Evolutionary conservation across 2,888 invertebrate genomes (phyloP).

Genomic region (Mylabris sibirica): DNA sequence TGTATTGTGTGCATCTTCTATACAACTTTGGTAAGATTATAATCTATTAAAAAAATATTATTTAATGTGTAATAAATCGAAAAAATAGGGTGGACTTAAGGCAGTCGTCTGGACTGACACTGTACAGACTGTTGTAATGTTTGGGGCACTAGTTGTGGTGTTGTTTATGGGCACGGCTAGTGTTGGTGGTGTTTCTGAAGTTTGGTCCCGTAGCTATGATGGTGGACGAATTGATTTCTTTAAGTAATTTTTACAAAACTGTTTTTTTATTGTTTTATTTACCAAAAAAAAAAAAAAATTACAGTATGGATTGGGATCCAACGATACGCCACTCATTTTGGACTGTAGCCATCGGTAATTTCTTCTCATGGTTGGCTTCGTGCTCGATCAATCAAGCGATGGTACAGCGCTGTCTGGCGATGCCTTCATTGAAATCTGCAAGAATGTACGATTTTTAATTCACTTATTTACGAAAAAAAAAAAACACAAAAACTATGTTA

Average conservation of each 20-base stretch:
- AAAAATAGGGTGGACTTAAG: conserved; percentile 74
- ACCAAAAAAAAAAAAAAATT: not conserved
- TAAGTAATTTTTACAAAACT: conserved; percentile 65
- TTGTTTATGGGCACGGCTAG: conserved; percentile 71
- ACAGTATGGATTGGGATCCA: conserved; percentile 78
- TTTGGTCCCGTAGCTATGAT: conserved; percentile 68
- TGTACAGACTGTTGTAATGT: conserved; percentile 77
- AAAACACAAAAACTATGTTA: too few relatives aligned
- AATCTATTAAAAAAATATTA: conserved; percentile 12
- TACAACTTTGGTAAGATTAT: conserved; percentile 78
- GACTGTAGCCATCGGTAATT: conserved; percentile 79
- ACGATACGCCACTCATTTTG: conserved; percentile 83
- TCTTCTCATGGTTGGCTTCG: conserved; percentile 80
- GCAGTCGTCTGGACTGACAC: conserved; percentile 86
- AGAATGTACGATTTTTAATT: conserved; percentile 66
- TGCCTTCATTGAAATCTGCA: conserved; percentile 75
- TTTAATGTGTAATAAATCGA: conserved; percentile 18
- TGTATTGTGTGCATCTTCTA: conserved; percentile 92
- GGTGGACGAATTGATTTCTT: conserved; percentile 76
- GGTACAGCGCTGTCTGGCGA: conserved; percentile 83
- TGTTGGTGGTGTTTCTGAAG: conserved; percentile 70
- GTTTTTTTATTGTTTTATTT: too few relatives aligned
- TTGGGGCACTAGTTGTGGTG: conserved; percentile 73
- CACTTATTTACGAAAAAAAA: not conserved
- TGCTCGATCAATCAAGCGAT: conserved; percentile 88